A percentile compares a stretch with the other conserved stretches of the same genome.
Evolutionary conservation across 2,113 vertebrate species (phyloP).

Genomic region (Microcebus jonahi): DNA sequence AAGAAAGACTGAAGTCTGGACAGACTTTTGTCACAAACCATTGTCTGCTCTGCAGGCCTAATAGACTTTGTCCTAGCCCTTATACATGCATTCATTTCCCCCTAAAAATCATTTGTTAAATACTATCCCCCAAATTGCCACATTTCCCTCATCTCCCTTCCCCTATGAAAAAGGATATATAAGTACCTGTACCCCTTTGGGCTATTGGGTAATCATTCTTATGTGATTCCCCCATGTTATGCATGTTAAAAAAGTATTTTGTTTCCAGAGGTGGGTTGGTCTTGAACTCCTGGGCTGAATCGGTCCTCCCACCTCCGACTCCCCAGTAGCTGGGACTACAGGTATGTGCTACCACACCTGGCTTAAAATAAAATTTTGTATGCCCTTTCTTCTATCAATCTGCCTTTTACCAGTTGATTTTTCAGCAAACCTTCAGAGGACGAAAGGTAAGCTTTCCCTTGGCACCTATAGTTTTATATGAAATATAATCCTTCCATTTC

Average conservation of each 20-base stretch:
- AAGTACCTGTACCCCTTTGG: not conserved
- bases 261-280: not conserved
- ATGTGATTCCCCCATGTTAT: not conserved
- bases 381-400: not conserved
- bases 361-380: not conserved
- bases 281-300: not conserved
- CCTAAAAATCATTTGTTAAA: not conserved
- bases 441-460: not conserved
- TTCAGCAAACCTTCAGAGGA: not conserved
- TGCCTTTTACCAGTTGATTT: not conserved
- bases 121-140: not conserved
- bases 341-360: not conserved
- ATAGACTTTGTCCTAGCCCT: not conserved
- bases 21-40: not conserved
- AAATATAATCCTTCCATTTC: conserved; percentile 33
- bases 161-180: not conserved
- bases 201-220: not conserved
- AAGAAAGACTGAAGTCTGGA: not conserved
- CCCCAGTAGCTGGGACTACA: not conserved
- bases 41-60: not conserved
- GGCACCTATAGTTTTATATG: not conserved
- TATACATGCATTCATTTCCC: not conserved
- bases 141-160: not conserved
- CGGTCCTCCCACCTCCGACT: not conserved
- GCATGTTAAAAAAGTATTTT: not conserved